Evolutionary conservation across 2,797 vertebrate species (phyloP), one percentile per base, ranked within the genome.

Genomic region (Micropoecilia bifurca): DNA sequence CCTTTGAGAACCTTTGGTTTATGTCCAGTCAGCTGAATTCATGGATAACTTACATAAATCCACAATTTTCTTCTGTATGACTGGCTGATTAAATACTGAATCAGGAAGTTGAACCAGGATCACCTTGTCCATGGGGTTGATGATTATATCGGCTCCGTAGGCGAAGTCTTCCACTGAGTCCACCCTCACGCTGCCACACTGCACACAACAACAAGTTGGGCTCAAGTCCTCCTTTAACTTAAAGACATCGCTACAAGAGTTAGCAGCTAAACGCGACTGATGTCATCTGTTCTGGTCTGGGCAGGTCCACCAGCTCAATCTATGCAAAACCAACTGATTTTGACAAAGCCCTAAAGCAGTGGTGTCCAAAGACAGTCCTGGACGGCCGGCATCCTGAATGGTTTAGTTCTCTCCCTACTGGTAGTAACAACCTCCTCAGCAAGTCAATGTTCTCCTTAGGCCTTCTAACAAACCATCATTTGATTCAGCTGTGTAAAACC

Each of bases 141-240:
- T 91, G 13, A 97, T 83, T 76, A 98, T 95, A 76, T 95, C 83
- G 30, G 96, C 95, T 69, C 97, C 98, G 5, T 97, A 98, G 16
- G 97, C 97, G 55, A 99, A 99, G 91, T 99, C 97, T 59, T 97
- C 96, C 88, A 99, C 96, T 0, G 95, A 95, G 93, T 99, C 97
- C 88, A 99, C 96, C 3, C 98, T 96, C 81, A 99, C 92, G 72
- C 96, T 97, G 84, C 97, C 98, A 6, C 84, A 61, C 92, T 94
- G 85, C 73, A 22, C 10, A 83, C 1, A 20, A 2, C 43, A 1
- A 53, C 57, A 2, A 0, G 0, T 2, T 39, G 30, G 30, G 8
- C 25, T 66, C 18, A 59, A 2, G 7, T 63, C 14, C 6, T 36
- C 33, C 1, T 41, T 36, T 39, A 22, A 66, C 36, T 22, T 3